Evolutionary conservation across 2,113 vertebrate species (phyloP).

Genomic region (Nipponia nippon): DNA sequence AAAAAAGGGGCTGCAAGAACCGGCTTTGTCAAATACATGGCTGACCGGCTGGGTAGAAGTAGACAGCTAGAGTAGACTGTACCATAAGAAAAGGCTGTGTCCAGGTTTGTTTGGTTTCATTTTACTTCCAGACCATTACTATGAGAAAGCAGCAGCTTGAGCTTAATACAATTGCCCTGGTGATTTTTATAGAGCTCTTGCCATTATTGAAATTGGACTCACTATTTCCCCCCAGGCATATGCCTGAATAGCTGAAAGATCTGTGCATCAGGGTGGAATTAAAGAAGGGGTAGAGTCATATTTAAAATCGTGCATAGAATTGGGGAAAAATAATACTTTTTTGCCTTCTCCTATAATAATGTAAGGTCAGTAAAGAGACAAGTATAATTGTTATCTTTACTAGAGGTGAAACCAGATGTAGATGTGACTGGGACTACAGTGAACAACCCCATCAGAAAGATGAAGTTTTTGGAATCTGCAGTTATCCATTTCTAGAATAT

Average conservation of each 20-base stretch:
- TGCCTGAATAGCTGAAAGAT: not conserved
- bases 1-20: not conserved
- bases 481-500: not conserved
- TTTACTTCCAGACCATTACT: slow-evolving; percentile 42
- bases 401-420: not conserved
- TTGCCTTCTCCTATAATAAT: not conserved
- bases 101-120: slow-evolving; percentile 4
- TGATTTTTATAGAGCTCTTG: slow-evolving; percentile 33
- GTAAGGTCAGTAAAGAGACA: not conserved
- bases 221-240: not conserved
- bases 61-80: not conserved
- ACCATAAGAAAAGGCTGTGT: not conserved
- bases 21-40: not conserved
- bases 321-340: not conserved
- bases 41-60: not conserved
- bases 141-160: slow-evolving; percentile 4
- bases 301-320: not conserved
- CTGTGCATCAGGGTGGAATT: not conserved
- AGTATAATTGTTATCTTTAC: not conserved
- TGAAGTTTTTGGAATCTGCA: not conserved
- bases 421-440: not conserved
- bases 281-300: not conserved
- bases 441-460: not conserved
- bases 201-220: not conserved
- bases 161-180: not conserved